phyloP scores from a whole-genome alignment of 2,797 vertebrate genomes.

The Prionace glauca region DNA sequence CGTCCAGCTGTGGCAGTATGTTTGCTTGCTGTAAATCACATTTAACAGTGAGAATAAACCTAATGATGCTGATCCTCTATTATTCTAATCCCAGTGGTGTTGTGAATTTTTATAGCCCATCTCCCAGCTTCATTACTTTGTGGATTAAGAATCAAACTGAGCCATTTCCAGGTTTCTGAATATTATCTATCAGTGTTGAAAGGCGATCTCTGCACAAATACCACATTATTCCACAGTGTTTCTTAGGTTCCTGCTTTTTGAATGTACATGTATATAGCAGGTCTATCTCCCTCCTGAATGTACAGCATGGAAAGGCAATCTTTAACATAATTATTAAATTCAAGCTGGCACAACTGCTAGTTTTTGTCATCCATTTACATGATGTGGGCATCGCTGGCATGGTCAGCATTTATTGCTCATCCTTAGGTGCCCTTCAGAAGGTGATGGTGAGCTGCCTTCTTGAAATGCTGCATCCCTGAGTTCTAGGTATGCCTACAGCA shows the following conservation, averaged over 20 bases:
- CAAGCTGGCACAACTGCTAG: too few species aligned
- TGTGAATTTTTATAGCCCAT: background rate
- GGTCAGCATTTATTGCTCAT: too few species aligned
- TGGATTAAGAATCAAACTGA: background rate
- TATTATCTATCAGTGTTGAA: background rate
- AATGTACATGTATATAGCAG: background rate
- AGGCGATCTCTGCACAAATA: background rate
- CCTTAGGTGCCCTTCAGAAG: too few species aligned
- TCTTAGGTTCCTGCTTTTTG: background rate
- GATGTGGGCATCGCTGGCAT: too few species aligned
- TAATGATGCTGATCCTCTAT: background rate
- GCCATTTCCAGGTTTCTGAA: background rate
- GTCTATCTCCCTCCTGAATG: background rate
- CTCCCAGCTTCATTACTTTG: background rate
- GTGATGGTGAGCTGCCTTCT: too few species aligned
- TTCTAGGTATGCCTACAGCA: too few species aligned
- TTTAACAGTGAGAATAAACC: background rate
- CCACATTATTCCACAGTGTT: background rate
- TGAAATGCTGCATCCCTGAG: too few species aligned
- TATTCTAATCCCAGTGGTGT: background rate
- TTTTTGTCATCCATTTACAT: too few species aligned
- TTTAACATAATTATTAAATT: too few species aligned
- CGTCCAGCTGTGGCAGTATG: background rate
- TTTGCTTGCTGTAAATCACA: background rate
- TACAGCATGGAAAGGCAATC: too few species aligned